phyloP scores from a whole-genome alignment of 1,140 invertebrate species.

The Drosophila triauraria region DNA sequence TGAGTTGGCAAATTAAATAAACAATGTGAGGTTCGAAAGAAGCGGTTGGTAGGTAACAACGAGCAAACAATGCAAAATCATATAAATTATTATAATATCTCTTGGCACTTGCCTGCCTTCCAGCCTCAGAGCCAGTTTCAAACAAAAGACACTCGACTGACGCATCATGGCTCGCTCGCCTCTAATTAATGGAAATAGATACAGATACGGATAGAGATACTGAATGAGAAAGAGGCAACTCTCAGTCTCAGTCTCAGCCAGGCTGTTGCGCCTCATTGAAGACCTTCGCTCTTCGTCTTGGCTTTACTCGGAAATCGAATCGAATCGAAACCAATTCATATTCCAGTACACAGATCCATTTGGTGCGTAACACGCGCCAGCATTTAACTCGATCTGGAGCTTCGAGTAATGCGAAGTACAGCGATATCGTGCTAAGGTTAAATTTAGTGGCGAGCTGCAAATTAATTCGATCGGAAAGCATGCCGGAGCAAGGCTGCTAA shows the following conservation, averaged over 20 bases:
- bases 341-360: conserved; percentile 16
- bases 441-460: conserved; percentile 39
- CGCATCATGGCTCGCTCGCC: conserved; percentile 21
- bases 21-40: conserved; percentile 39
- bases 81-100: conserved; percentile 59
- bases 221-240: conserved; percentile 21
- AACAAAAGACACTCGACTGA: conserved; percentile 34
- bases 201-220: conserved; percentile 38
- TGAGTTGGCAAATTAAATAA: conserved; percentile 47
- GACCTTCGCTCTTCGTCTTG: conserved; percentile 59
- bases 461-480: conserved; percentile 33
- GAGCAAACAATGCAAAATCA: conserved; percentile 55
- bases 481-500: conserved; percentile 32
- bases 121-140: conserved; percentile 18
- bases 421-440: conserved; percentile 22
- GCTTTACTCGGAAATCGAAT: conserved; percentile 45
- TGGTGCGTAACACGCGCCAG: conserved; percentile 39
- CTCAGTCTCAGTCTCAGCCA: conserved; percentile 37
- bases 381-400: conserved; percentile 15
- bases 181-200: conserved; percentile 62
- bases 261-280: conserved; percentile 53
- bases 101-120: conserved; percentile 4
- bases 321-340: conserved; percentile 31
- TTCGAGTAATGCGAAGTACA: conserved; percentile 32
- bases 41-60: conserved; percentile 29